Evolutionary conservation across 2,888 invertebrate genomes (phyloP).

Genomic region (Coleophora flavipennella): DNA sequence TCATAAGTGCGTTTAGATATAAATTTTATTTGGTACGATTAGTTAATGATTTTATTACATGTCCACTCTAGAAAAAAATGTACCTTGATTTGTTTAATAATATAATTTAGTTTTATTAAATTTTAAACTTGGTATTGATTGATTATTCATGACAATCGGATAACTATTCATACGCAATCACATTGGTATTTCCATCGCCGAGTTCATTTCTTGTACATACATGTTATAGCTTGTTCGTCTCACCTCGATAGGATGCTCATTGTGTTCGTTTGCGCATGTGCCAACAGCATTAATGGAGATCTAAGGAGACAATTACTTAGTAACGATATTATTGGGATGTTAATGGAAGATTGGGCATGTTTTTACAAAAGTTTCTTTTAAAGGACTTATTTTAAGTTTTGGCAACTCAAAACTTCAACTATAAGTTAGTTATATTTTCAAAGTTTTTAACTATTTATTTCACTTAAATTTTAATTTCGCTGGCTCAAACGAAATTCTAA

Average conservation of each 20-base stretch:
- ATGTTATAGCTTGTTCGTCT: constrained; percentile 34
- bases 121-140: constrained; percentile 60
- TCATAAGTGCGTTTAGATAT: constrained; percentile 66
- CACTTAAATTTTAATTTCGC: constrained; percentile 37
- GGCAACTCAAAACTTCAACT: constrained; percentile 70
- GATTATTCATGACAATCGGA: constrained; percentile 58
- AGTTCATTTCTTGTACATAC: constrained; percentile 41
- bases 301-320: constrained; percentile 31
- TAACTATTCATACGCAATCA: constrained; percentile 29
- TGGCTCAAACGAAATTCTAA: constrained; percentile 48
- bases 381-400: constrained; percentile 71
- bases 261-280: constrained; percentile 56
- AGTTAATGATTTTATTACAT: constrained; percentile 56
- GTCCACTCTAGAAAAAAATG: constrained; percentile 60
- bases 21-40: constrained; percentile 67
- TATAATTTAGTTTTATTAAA: constrained; percentile 57
- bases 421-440: constrained; percentile 67
- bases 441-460: constrained; percentile 58
- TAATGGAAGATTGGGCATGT: not conserved
- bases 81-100: constrained; percentile 66
- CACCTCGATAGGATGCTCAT: constrained; percentile 51
- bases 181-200: constrained; percentile 22
- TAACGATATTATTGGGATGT: constrained; percentile 5
- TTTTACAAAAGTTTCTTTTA: constrained; percentile 37
- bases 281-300: constrained; percentile 60